Conservation (phyloP, 1,140 invertebrate genomes). For the Caenorhabditis briggsae region DNA sequence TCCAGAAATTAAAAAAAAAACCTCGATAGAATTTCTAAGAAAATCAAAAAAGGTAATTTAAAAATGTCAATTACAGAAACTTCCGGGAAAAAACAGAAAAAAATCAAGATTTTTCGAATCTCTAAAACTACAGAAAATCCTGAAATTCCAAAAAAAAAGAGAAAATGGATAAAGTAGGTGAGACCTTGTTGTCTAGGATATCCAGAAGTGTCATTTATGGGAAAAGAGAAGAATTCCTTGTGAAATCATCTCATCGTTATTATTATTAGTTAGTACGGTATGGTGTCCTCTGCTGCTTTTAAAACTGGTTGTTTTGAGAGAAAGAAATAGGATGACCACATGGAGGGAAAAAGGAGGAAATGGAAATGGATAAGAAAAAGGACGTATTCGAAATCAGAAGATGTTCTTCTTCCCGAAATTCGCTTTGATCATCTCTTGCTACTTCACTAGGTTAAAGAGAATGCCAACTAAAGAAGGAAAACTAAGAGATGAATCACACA, state of each 20-base stretch:
- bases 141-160: neutral
- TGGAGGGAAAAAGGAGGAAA: neutral
- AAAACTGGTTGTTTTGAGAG: conserved; percentile 38
- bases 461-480: neutral
- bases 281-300: neutral
- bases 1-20: too few relatives aligned
- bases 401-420: neutral
- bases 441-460: neutral
- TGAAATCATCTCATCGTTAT: neutral
- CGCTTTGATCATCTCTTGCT: conserved; percentile 9
- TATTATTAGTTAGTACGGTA: conserved; percentile 54
- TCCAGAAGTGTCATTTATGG: neutral
- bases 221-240: neutral
- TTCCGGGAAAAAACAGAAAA: too few relatives aligned
- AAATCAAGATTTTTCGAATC: too few relatives aligned
- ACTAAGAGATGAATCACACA: conserved; percentile 5
- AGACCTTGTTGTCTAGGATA: conserved; percentile 6
- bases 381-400: neutral
- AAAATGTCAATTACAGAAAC: too few relatives aligned
- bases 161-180: conserved; percentile 47
- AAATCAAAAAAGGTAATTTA: too few relatives aligned
- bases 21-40: too few relatives aligned
- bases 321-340: neutral
- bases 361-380: neutral
- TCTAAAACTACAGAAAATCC: neutral